Evolutionary conservation across 2,888 invertebrate species (phyloP).

Genomic region (Volucella zonaria): DNA sequence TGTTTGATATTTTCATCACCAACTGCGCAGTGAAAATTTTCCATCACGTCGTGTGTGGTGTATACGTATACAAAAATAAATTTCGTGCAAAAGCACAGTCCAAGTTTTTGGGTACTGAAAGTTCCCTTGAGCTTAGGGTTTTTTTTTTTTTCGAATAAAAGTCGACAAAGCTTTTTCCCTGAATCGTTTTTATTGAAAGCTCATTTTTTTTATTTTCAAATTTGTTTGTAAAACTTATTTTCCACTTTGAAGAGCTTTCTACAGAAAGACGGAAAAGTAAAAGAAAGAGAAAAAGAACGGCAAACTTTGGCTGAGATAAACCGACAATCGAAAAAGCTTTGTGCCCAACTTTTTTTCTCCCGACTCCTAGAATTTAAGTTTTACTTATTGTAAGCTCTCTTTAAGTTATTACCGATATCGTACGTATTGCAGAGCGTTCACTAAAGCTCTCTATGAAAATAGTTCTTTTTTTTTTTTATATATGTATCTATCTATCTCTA

Average conservation of each 20-base stretch:
- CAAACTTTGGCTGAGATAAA: constrained; percentile 51
- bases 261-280: background rate
- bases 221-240: too few species aligned
- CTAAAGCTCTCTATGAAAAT: constrained; percentile 23
- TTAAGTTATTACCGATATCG: constrained; percentile 18
- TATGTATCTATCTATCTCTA: too few species aligned
- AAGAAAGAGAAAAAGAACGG: background rate
- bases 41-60: constrained; percentile 40
- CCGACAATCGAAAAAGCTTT: constrained; percentile 67
- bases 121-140: background rate
- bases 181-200: constrained; percentile 61
- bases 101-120: constrained; percentile 14
- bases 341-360: constrained; percentile 20
- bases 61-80: constrained; percentile 29
- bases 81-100: constrained; percentile 21
- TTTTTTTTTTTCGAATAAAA: too few species aligned
- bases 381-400: constrained; percentile 39
- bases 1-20: constrained; percentile 2
- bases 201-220: constrained; percentile 15
- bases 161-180: constrained; percentile 60
- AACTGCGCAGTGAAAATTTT: constrained; percentile 59
- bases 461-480: constrained; percentile 9
- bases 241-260: background rate
- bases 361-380: constrained; percentile 44
- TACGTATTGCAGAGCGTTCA: constrained; percentile 45